Evolutionary conservation across 2,888 invertebrate genomes (phyloP).

Genomic region (Drosophila merina): DNA sequence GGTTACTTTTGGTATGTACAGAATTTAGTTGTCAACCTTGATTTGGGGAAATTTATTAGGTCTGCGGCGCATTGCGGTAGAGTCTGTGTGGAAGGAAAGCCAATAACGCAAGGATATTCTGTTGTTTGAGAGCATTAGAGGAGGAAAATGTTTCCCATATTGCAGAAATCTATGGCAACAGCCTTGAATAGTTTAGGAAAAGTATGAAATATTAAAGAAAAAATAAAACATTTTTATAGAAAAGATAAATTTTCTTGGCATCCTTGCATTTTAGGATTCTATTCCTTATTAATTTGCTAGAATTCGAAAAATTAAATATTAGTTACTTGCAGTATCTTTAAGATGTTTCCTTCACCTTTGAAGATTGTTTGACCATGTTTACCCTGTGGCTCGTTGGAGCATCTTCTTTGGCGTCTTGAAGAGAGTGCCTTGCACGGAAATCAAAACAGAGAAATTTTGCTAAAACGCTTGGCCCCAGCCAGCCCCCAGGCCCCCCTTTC

Average conservation of each 20-base stretch:
- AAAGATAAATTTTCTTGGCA: no score
- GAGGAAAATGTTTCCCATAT: neutral
- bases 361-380: slow-evolving; percentile 18
- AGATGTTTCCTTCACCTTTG: neutral
- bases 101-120: neutral
- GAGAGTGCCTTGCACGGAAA: slow-evolving; percentile 45
- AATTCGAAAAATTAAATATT: neutral
- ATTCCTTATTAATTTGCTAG: no score
- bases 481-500: neutral
- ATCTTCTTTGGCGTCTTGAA: slow-evolving; percentile 11
- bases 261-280: no score
- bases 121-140: neutral
- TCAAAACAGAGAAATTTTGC: slow-evolving; percentile 71
- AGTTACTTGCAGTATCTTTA: neutral
- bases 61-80: neutral
- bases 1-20: slow-evolving; percentile 30
- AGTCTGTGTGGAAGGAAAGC: neutral
- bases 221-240: no score
- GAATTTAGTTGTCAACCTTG: slow-evolving; percentile 42
- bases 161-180: neutral
- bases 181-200: neutral
- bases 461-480: slow-evolving; percentile 1
- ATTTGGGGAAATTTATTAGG: slow-evolving; percentile 20
- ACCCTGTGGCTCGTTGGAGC: slow-evolving; percentile 19
- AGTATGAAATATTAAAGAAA: neutral